Base-by-base conservation (phyloP, 2,113 vertebrate genomes). In the Malurus alboscapulatus region DNA sequence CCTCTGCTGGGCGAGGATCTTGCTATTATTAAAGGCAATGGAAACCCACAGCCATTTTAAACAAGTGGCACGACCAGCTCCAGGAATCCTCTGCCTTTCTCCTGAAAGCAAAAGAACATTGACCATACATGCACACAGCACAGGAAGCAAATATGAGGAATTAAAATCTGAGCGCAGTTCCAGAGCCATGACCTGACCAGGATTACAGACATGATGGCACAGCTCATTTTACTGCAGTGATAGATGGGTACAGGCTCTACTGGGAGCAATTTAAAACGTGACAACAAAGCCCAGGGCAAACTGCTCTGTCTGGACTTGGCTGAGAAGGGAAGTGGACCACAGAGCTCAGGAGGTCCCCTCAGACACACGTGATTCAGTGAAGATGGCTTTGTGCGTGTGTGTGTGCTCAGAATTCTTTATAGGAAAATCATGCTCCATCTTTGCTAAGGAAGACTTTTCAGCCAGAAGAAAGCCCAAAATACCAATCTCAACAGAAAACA, bases 81-180 rank as follows among this genome's bases (percentile, higher is more conserved):
- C 19, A 65, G 30, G 7, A 79, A 68, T 25, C 42, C 10, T 36
- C 42, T 65, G n/a, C 18, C 26, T 78, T 71, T 30, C 50, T 76
- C 50, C 63, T 58, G 77, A 74, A 71, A 69, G 68, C 34, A 71
- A 81, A 71, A 44, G 24, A 61, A 62, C 34, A 47, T 1, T 78
- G 57, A 51, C 63, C 36, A 32, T 30, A 30, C 73, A 38, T 1
- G 9, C 21, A 27, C 0, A 0, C 40, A 76, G 54, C 38, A 78
- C 0, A 0, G 58, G 40, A 72, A 86, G 12, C 17, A 76, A 92
- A 85, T 5, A 34, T 50, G 30, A 88, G 45, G 72, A 91, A 86
- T 65, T 38, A 61, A 19, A 90, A 84, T 32, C 72, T 61, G 65
- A 57, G 50, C 0, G 3, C 36, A 53, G 30, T n/a, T 79, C 30